Evolutionary conservation across 2,797 vertebrate genomes (phyloP), one percentile per base, ranked within the genome.

Genomic region (Bovichtus diacanthus): DNA sequence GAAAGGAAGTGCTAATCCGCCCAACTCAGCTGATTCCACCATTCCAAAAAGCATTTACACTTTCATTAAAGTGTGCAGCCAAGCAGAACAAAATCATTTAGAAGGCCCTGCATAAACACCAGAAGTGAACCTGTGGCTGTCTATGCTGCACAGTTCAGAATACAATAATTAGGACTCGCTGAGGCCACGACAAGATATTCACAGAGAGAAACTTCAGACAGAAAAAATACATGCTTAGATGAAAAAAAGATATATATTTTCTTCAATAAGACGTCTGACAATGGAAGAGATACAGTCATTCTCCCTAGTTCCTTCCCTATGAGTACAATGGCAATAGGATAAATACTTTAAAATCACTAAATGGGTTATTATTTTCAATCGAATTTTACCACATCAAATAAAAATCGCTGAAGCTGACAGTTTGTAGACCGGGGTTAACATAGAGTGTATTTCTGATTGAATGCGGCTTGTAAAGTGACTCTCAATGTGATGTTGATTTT

Each of bases 61-160:
- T 95, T 95, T 95, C 94, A 96, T 95, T 95, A 95, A 95, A 94
- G 92, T 88, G 94, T 91, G 92, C 92, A 95, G 92, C 86, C 92
- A 63, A 89, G 93, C 90, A 86, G 93, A 96, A 94, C 92, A 80
- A 85, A 94, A 93, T 93, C 92, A 91, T 95, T 95, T 92, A 83
- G 89, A 90, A 85, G 85, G 76, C 80, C 83, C 85, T 67, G 89
- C 86, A 80, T 90, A 88, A 93, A 94, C 93, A 94, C 77, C 80
- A 80, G 41, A 58, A 80, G 81, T 85, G 80, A 91, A 94, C 92
- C 90, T 90, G 92, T 91, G 91, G 91, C 90, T 79, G 84, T 79
- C 78, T 79, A 46, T 47, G 80, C 82, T 2, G 72, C 80, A 74
- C 84, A 81, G 87, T 80, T 91, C 82, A 87, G 74, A 86, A 84